Base-by-base conservation (phyloP, 2,888 invertebrate genomes). In the Gibbula magus region DNA sequence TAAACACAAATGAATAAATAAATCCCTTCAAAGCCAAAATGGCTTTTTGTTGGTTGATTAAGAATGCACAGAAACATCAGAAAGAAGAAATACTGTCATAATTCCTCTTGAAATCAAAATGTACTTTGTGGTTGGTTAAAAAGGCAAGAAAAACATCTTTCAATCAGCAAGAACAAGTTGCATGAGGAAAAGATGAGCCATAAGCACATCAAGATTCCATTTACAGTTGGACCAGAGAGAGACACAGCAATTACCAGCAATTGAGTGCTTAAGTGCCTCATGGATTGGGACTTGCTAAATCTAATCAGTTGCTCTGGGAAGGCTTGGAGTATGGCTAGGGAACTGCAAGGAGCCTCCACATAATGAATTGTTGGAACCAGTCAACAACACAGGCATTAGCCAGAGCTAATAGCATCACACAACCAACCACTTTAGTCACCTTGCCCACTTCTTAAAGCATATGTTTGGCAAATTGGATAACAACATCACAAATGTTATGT, bases 271-370 rank as follows among this genome's bases (percentile, higher is more conserved):
- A 70, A 70, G 70, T 70, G 70, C 70, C 70, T 39, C 20, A 25
- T 70, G 70, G 39, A 70, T 35, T 35, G 70, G 70, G 70, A 70
- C 32, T 70, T 70, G 70, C 32, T 70, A 70, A 70, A 70, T 70
- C 70, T 70, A 70, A 70, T 70, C 70, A 70, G 39, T 32, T 32
- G 56, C 7, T 56, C 70, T 35, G 29, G 70, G 20, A 35, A 10
- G 35, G 39, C 70, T 39, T 32, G 70, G 39, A 35, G 16, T 18
- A 20, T 32, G 70, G 18, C 70, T 16, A 35, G 70, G 70, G 70
- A 70, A 32, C n/a, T 20, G n/a, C 70, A 32, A 1, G n/a, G 70
- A 35, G 32, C 70, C 39, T 70, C 10, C 32, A 20, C 70, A 32
- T 70, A 70, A 70, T 70, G 70, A 70, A 70, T 70, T 70, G 39